Percentiles rank a stretch among this genome's conserved stretches.
These are phyloP conservation scores for Aphaenogaster rudis DNA, from an alignment of 1,140 invertebrate species.

Conservation along the genomic window DNA sequence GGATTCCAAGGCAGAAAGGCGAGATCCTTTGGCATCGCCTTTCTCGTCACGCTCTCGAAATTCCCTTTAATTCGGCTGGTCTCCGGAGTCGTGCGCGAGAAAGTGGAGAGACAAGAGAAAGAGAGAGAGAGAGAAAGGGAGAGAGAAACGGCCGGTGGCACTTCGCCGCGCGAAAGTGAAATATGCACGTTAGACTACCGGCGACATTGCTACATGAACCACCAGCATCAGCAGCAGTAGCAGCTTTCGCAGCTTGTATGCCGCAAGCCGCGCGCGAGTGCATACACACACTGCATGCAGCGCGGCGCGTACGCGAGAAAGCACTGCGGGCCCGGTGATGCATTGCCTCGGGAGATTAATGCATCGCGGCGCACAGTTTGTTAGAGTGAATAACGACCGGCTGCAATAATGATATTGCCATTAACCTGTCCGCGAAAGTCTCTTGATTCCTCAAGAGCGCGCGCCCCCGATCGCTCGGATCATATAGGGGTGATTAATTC, in stretches of 20 bases:
- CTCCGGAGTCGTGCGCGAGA: conserved; percentile 25
- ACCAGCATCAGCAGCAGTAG: conserved; percentile 14
- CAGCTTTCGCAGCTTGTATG: conserved; percentile 48
- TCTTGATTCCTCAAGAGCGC: conserved; percentile 70
- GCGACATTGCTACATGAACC: conserved; percentile 19
- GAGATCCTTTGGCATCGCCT: conserved; percentile 25
- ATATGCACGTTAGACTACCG: conserved; percentile 60
- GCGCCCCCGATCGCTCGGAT: background rate
- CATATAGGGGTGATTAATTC: conserved; percentile 47
- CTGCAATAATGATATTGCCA: conserved; percentile 84
- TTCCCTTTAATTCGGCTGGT: conserved; percentile 61
- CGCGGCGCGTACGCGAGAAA: conserved; percentile 62
- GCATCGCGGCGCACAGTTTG: conserved; percentile 81
- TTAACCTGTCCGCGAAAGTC: conserved; percentile 82
- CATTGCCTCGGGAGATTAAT: conserved; percentile 84
- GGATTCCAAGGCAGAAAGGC: background rate
- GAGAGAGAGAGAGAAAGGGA: background rate
- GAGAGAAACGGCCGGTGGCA: conserved; percentile 11
- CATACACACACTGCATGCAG: conserved; percentile 37
- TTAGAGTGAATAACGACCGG: conserved; percentile 83
- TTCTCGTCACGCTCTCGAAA: conserved; percentile 51
- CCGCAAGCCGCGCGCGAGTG: conserved; percentile 59
- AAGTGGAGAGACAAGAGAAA: background rate
- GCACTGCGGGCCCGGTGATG: conserved; percentile 78
- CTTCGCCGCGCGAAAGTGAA: conserved; percentile 53